Base-by-base conservation (phyloP, 2,888 invertebrate species). In the Beris chalybata region DNA sequence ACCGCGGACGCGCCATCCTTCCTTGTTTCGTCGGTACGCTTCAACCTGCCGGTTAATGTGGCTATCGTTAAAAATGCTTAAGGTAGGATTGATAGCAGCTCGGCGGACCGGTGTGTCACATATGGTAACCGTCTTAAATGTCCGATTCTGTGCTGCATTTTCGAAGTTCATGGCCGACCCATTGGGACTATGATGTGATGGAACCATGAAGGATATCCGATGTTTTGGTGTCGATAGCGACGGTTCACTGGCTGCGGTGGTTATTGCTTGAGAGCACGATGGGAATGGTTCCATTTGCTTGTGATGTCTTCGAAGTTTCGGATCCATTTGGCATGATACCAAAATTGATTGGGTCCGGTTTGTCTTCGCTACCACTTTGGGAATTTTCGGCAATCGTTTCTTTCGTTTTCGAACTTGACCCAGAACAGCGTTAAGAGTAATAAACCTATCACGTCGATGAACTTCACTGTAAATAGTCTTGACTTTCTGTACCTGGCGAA, bases 171-270 rank as follows among this genome's bases (percentile, higher is more conserved):
- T 38, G 9, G 45, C 47, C n/a, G 45, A 45, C 4, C 11, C 30
- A 45, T 58, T 58, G 2, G 47, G 58, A 3, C 30, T 29, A 29
- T 58, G 15, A 30, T 58, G 58, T n/a, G 45, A 58, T 6, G 58
- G 22, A 7, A 45, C 58, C 58, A 58, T 58, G 29, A 58, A 58
- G 7, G 6, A 15, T 22, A 22, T 45, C 6, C 58, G 9, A 29
- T 58, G 29, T 13, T 58, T 45, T 5, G 45, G 7, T 7, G 30
- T 45, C 15, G 45, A 7, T 12, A 58, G 11, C 44, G 45, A 58
- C 12, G 58, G 47, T 30, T 58, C 58, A 29, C 47, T 58, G 56
- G 22, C 38, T 7, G 3, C 38, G 9, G 38, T 9, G 7, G 9
- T 3, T 7, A 9, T 5, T 52, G 12, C 7, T 52, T 7, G 52